Evolutionary conservation across 2,113 vertebrate genomes (phyloP), one percentile per base, ranked within the genome.

Genomic region (Tonatia bakeri): DNA sequence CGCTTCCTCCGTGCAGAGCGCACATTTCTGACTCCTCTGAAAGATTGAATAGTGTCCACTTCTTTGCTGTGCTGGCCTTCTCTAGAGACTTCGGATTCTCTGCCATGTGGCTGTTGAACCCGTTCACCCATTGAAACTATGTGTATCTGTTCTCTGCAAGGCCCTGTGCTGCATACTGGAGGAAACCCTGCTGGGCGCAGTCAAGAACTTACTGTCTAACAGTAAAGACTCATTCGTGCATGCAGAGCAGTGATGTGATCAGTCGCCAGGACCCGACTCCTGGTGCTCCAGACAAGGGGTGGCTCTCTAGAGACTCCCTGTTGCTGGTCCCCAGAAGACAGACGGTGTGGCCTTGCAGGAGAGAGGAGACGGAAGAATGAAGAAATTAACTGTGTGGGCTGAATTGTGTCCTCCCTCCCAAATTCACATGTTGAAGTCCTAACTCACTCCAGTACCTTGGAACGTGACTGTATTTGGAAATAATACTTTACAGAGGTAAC

Each of bases 121-220:
- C 38, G 59, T 28, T 67, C 43, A 36, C 24, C 26, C 65, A 36
- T 14, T 65, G 17, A 36, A 20, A 73, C 61, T 3, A 43, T 8
- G 43, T 43, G 26, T 4, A 10, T 11, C 56, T 52, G 12, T 33
- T 33, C 45, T 65, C 1, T 4, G 43, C 4, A 12, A 17, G 45
- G 31, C 2, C 4, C 31, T 1, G 11, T 13, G n/a, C 45, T 59
- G 1, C 36, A 2, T 28, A 10, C 8, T 11, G 0, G 10, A 19
- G 82, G 17, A 59, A 38, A 28, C 20, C 0, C 14, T 17, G 1
- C 7, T 11, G 47, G 52, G 59, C 17, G 26, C 24, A 15, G 0
- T 9, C n/a, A n/a, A n/a, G 59, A 45, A 31, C 3, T 56, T 22
- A 4, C 38, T 14, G 7, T 22, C 69, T n/a, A 36, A 19, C 52